phyloP scores from a whole-genome alignment of 2,797 vertebrate genomes.

The Dendrocincla fuliginosa region DNA sequence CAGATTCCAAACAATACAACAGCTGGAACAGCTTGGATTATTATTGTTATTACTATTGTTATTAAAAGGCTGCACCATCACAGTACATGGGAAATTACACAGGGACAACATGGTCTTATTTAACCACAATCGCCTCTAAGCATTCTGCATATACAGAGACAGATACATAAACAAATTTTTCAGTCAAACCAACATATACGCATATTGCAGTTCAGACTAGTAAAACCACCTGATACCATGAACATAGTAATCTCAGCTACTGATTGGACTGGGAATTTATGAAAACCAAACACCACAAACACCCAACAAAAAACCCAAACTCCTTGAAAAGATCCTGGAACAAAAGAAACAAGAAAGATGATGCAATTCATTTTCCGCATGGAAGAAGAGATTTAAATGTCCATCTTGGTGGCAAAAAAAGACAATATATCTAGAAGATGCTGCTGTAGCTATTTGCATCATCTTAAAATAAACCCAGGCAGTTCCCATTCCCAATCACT shows the following conservation, averaged over 20 bases:
- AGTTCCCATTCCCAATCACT: not conserved
- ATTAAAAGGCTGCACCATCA: not conserved
- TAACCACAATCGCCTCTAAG: not conserved
- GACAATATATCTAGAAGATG: not conserved
- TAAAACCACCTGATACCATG: not conserved
- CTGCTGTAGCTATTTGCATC: not conserved
- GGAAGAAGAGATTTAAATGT: not conserved
- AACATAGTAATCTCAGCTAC: not conserved
- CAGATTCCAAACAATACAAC: not conserved
- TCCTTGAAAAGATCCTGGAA: not conserved
- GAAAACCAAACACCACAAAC: too few relatives aligned
- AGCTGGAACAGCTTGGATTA: not conserved
- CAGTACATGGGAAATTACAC: not conserved
- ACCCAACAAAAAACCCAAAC: rapidly evolving
- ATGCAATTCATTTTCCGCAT: not conserved
- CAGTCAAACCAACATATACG: not conserved
- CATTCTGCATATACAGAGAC: not conserved
- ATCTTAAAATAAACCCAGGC: not conserved
- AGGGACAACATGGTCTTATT: rapidly evolving
- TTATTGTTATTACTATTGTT: not conserved
- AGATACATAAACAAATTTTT: not conserved
- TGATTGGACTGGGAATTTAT: not conserved
- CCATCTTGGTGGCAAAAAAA: not conserved
- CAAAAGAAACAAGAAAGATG: not conserved
- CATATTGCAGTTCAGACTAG: not conserved